Conservation (phyloP, 37 sponge, comb jelly and placozoan species). For the Cliona cf. orientalis region DNA sequence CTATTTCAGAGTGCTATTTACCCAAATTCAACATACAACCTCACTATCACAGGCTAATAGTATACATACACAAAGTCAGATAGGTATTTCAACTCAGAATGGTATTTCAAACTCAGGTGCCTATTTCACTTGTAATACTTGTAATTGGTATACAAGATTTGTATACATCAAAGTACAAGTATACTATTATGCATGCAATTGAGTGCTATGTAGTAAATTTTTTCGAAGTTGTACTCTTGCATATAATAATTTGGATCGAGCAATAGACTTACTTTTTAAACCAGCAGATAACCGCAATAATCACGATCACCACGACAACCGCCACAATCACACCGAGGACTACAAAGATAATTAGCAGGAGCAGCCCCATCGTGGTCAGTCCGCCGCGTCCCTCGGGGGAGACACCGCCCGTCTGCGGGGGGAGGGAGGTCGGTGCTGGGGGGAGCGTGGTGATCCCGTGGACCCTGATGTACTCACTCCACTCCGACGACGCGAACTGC, state of each 20-base stretch:
- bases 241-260: background rate
- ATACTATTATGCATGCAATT: background rate
- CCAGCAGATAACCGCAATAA: background rate
- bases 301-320: too few relatives aligned
- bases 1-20: too few relatives aligned
- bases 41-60: too few relatives aligned
- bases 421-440: background rate
- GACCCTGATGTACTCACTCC: constrained; percentile 26
- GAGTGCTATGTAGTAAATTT: background rate
- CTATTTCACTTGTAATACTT: too few relatives aligned
- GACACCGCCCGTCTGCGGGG: background rate
- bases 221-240: background rate
- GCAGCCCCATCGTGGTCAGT: background rate
- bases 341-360: background rate
- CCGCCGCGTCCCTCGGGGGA: background rate
- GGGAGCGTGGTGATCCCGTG: constrained; percentile 18
- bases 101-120: too few relatives aligned
- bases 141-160: too few relatives aligned
- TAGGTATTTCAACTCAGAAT: too few relatives aligned
- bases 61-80: too few relatives aligned
- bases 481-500: background rate
- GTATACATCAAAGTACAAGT: too few relatives aligned
- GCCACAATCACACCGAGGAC: too few relatives aligned
- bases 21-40: too few relatives aligned
- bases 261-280: background rate